Evolutionary conservation across 1,140 invertebrate species (phyloP).

Genomic region (Hycleus phaleratus): DNA sequence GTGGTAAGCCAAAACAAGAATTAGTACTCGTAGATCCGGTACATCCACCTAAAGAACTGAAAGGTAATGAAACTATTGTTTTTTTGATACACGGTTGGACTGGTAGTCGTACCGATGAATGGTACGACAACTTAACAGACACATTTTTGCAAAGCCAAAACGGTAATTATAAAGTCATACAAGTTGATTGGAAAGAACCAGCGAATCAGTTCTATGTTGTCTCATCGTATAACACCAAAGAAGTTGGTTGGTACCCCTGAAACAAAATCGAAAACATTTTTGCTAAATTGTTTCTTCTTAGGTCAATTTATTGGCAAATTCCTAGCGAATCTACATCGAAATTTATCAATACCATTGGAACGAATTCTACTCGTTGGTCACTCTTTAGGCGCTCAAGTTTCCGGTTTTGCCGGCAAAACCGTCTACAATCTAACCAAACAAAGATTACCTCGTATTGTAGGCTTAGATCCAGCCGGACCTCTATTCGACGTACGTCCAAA

Average conservation of each 20-base stretch:
- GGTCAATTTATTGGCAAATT: neutral
- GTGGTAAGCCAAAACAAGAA: neutral
- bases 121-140: constrained; percentile 37
- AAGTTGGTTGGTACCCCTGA: constrained; percentile 34
- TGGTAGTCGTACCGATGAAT: constrained; percentile 35
- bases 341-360: neutral
- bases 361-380: constrained; percentile 49
- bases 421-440: constrained; percentile 19
- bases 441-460: constrained; percentile 42
- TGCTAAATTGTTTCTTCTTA: neutral
- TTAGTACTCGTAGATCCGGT: neutral
- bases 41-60: neutral
- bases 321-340: neutral
- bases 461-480: constrained; percentile 59
- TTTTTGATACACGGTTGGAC: constrained; percentile 51
- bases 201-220: constrained; percentile 40
- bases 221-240: constrained; percentile 24
- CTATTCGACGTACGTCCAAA: constrained; percentile 39
- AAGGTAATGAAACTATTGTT: neutral
- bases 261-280: neutral
- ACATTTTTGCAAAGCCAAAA: constrained; percentile 44
- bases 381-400: constrained; percentile 65
- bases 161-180: constrained; percentile 56
- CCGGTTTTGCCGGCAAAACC: constrained; percentile 57
- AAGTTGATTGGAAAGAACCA: constrained; percentile 54